Conservation (phyloP, 2,888 invertebrate genomes). For the Anaspis maculata region DNA sequence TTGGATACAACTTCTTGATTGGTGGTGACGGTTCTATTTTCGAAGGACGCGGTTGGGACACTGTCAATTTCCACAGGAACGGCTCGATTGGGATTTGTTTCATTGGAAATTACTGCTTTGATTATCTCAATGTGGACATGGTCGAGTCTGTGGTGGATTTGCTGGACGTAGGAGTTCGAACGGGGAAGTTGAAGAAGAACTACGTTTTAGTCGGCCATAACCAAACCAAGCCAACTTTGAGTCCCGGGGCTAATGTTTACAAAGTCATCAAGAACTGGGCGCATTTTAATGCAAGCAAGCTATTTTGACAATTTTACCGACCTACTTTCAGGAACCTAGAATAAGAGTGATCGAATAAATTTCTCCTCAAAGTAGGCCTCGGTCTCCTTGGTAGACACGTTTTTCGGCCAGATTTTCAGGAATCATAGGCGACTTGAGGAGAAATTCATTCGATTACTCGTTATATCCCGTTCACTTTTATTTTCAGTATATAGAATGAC, state of each 20-base stretch:
- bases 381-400: too few species aligned
- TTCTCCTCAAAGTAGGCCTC: too few species aligned
- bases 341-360: too few species aligned
- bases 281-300: slow-evolving; percentile 30
- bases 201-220: slow-evolving; percentile 48
- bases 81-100: slow-evolving; percentile 44
- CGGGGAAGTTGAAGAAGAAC: slow-evolving; percentile 38
- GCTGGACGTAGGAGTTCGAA: slow-evolving; percentile 40
- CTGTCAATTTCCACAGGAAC: slow-evolving; percentile 45
- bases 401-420: too few species aligned
- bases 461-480: too few species aligned
- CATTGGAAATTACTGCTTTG: slow-evolving; percentile 44
- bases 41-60: slow-evolving; percentile 47
- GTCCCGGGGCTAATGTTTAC: slow-evolving; percentile 47
- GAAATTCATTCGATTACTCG: too few species aligned
- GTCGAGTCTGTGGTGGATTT: slow-evolving; percentile 41
- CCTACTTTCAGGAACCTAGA: too few species aligned
- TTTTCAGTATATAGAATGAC: too few species aligned
- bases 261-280: slow-evolving; percentile 45
- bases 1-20: slow-evolving; percentile 45
- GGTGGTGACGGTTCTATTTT: slow-evolving; percentile 50
- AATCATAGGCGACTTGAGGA: too few species aligned
- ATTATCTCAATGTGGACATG: slow-evolving; percentile 39
- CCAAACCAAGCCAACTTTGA: slow-evolving; percentile 43
- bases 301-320: too few species aligned